Evolutionary conservation across 2,888 invertebrate species (phyloP), one percentile per base, ranked within the genome.

Genomic region (Drosophila cracens): DNA sequence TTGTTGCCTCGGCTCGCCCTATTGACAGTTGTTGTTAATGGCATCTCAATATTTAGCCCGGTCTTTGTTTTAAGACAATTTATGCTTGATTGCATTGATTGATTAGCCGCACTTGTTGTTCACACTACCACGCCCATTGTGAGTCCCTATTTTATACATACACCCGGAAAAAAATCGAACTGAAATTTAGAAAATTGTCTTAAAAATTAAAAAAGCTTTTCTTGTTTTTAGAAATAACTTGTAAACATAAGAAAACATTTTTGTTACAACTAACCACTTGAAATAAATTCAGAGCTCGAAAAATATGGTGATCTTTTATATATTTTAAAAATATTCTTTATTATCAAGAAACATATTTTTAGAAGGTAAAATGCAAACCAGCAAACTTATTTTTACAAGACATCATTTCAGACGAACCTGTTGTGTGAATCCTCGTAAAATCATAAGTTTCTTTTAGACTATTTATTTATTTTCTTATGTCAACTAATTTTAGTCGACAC

Each of bases 1-100:
- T 70, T 79, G 60, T 66, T 40, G 62, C 27, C 56, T 57, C 62
- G 63, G 40, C 43, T 46, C 69, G 66, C 74, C 69, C 74, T 76
- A 81, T 89, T 87, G 79, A 78, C 86, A 78, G 74, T 75, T 85
- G 76, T 82, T 75, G 75, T 79, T 89, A 90, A 87, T 87, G 90
- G 88, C 82, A 76, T 76, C 88, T 82, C 77, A 90, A 90, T 87
- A 80, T 82, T 90, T 87, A 88, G 83, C 74, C 58, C 56, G 59
- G 63, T 81, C 81, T 85, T 89, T 88, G 91, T 88, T 88, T 78
- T 73, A 85, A 79, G 86, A 90, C 86, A 88, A 89, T 90, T 90
- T 83, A 89, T 88, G 90, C 79, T 79, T 87, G 87, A 87, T 90
- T 87, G 90, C 90, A 78, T 82, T 87, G 90, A 90, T 90, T 90